These are phyloP conservation scores for Synaphobranchus kaupii DNA, from an alignment of 2,797 vertebrate species.

Conservation along the genomic window DNA sequence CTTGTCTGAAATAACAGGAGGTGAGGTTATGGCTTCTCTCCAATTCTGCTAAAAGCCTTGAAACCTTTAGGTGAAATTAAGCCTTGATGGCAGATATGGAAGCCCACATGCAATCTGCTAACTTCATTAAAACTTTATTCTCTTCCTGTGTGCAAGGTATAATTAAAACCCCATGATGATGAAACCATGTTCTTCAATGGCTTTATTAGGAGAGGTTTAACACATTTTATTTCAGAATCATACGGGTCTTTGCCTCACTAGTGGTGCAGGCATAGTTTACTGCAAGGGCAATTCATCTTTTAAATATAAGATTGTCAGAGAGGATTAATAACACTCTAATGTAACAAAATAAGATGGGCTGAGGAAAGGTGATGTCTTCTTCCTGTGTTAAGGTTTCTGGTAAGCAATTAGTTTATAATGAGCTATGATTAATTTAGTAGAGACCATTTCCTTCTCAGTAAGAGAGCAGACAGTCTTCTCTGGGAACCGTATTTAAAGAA, in stretches of 20 bases:
- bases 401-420: conserved; percentile 45
- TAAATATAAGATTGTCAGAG: conserved; percentile 9
- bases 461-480: conserved; percentile 38
- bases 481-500: conserved; percentile 27
- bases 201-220: not conserved
- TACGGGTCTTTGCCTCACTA: not conserved
- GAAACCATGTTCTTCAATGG: not conserved
- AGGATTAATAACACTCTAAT: conserved; percentile 38
- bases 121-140: conserved; percentile 49
- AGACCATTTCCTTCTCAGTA: conserved; percentile 39
- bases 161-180: conserved; percentile 33
- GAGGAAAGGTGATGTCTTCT: conserved; percentile 42
- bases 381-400: conserved; percentile 43
- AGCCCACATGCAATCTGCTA: conserved; percentile 35
- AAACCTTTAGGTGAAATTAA: conserved; percentile 39
- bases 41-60: conserved; percentile 20
- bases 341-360: conserved; percentile 45
- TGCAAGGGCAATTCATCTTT: not conserved
- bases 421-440: conserved; percentile 43
- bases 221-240: conserved; percentile 17
- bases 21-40: conserved; percentile 23
- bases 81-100: conserved; percentile 39
- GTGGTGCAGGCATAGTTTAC: not conserved
- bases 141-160: conserved; percentile 40
- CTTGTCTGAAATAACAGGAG: conserved; percentile 31